Evolutionary conservation across 2,888 invertebrate genomes (phyloP).

Genomic region (Eremobia ochroleuca): DNA sequence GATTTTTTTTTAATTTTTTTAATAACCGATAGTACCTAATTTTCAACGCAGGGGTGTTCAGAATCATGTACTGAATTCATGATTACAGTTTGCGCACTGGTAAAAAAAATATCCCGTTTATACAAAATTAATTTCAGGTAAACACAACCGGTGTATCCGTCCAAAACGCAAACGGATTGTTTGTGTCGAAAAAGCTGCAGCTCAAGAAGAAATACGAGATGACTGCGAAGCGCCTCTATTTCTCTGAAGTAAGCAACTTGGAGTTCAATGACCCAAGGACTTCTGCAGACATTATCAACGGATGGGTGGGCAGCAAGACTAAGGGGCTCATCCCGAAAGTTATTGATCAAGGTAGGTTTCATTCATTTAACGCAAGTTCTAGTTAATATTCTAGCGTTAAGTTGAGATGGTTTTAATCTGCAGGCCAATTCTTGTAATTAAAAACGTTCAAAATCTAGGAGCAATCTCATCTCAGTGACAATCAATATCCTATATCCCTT

Average conservation of each 20-base stretch:
- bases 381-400: not conserved
- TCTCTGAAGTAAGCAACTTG: constrained; percentile 85
- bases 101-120: no score
- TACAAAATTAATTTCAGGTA: constrained; percentile 69
- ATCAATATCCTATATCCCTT: no score
- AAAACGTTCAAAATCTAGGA: no score
- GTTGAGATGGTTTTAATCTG: not conserved
- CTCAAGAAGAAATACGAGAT: constrained; percentile 85
- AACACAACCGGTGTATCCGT: constrained; percentile 77
- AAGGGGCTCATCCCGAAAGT: constrained; percentile 90
- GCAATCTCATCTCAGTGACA: no score
- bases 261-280: constrained; percentile 87
- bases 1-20: no score
- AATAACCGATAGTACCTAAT: no score
- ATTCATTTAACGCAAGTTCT: not conserved
- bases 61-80: no score
- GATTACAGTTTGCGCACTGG: no score
- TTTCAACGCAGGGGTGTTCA: no score
- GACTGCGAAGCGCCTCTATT: constrained; percentile 86
- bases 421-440: no score
- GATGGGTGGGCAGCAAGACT: constrained; percentile 91
- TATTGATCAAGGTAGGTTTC: constrained; percentile 87
- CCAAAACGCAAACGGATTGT: constrained; percentile 88
- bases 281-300: constrained; percentile 89
- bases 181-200: constrained; percentile 83